A percentile compares a stretch with the other conserved stretches of the same genome.
phyloP scores from a whole-genome alignment of 1,140 invertebrate species.

The Ceratitis capitata region DNA sequence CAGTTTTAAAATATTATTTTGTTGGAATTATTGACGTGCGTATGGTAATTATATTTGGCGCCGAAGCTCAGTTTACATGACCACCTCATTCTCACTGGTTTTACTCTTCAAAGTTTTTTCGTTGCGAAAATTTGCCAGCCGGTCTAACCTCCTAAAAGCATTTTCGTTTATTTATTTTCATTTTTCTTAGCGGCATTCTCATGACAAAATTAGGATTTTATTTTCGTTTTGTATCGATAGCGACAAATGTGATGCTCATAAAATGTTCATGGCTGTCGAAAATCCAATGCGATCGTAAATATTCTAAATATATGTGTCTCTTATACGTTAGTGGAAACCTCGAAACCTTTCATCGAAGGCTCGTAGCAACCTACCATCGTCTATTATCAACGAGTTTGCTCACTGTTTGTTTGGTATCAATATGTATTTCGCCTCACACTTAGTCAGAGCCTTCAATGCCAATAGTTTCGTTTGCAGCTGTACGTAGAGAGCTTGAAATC shows the following conservation, averaged over 20 bases:
- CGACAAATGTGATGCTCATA: not conserved
- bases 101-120: not conserved
- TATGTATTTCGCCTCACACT: too few species aligned
- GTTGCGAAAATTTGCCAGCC: not conserved
- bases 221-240: not conserved
- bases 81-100: not conserved
- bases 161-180: not conserved
- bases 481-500: too few species aligned
- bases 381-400: too few species aligned
- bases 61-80: too few species aligned
- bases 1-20: not conserved
- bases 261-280: not conserved
- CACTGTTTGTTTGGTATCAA: too few species aligned
- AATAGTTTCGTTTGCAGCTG: too few species aligned
- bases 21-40: not conserved
- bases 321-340: too few species aligned
- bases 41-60: not conserved
- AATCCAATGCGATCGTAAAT: too few species aligned
- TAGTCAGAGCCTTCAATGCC: too few species aligned
- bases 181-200: not conserved
- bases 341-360: too few species aligned
- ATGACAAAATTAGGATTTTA: not conserved
- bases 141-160: not conserved
- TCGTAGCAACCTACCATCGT: too few species aligned
- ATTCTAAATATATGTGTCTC: too few species aligned